Evolutionary conservation across 1,140 invertebrate genomes (phyloP).

Genomic region (Drosophila obscura): DNA sequence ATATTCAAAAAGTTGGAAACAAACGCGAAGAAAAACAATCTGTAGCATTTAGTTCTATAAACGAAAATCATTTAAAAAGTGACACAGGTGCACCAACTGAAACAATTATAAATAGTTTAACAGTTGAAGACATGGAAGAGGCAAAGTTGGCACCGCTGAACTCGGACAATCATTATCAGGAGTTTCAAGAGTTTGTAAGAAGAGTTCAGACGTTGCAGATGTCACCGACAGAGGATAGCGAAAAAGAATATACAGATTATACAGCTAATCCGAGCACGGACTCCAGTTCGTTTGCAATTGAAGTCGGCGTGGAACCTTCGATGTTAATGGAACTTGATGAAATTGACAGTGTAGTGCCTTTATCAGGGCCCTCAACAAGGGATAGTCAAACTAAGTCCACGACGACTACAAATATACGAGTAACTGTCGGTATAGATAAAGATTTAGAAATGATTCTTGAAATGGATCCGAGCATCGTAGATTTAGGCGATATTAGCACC

Average conservation of each 20-base stretch:
- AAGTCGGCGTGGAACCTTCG: slow-evolving; percentile 66
- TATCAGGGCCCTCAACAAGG: neutral
- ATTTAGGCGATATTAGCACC: slow-evolving; percentile 78
- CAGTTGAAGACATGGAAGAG: neutral
- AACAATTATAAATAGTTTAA: neutral
- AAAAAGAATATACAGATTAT: neutral
- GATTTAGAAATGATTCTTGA: slow-evolving; percentile 87
- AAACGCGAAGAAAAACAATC: slow-evolving; percentile 10
- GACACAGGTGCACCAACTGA: neutral
- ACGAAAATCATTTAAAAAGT: slow-evolving; percentile 1
- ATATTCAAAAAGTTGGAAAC: neutral
- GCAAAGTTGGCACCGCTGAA: neutral
- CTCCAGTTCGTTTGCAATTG: slow-evolving; percentile 24
- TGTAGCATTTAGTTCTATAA: neutral
- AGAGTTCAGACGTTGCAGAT: slow-evolving; percentile 68
- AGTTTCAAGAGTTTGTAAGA: slow-evolving; percentile 69
- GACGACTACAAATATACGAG: slow-evolving; percentile 83
- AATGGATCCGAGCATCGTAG: slow-evolving; percentile 87
- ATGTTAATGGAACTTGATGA: slow-evolving; percentile 53
- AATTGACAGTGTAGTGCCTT: neutral
- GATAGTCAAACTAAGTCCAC: slow-evolving; percentile 6
- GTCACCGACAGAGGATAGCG: slow-evolving; percentile 25
- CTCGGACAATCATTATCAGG: slow-evolving; percentile 32
- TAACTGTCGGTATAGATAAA: slow-evolving; percentile 86
- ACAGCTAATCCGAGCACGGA: neutral